phyloP scores from a whole-genome alignment of 2,113 vertebrate genomes.

The Sitta europaea region DNA sequence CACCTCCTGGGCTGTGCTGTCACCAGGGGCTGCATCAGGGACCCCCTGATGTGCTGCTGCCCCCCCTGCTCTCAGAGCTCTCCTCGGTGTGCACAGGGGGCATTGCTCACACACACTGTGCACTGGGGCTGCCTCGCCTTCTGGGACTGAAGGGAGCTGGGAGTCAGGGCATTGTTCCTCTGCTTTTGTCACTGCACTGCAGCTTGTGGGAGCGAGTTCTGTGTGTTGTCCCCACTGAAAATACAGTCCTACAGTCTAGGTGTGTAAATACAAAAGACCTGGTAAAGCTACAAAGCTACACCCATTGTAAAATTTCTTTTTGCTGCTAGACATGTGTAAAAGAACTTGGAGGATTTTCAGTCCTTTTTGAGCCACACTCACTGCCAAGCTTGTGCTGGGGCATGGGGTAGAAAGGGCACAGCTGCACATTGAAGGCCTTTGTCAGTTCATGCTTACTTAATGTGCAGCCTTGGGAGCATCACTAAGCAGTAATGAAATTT shows the following conservation, averaged over 20 bases:
- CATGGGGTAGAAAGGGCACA: background rate
- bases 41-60: background rate
- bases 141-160: background rate
- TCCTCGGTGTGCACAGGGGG: background rate
- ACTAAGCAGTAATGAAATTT: background rate
- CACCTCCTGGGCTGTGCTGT: background rate
- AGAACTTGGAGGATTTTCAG: background rate
- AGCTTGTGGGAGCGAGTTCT: background rate
- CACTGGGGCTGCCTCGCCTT: background rate
- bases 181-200: background rate
- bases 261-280: background rate
- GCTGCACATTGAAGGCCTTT: background rate
- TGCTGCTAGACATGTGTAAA: background rate
- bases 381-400: background rate
- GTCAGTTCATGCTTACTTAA: background rate
- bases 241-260: background rate
- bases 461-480: background rate
- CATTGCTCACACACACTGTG: background rate
- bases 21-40: background rate
- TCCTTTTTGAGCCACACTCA: background rate
- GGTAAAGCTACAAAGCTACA: fast-evolving
- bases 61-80: background rate
- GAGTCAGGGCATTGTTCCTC: background rate
- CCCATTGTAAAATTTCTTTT: background rate
- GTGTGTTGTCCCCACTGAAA: background rate